Percentiles rank a stretch among this genome's conserved stretches.
Conservation (phyloP, 2,113 vertebrate genomes). For the Struthio camelus region DNA sequence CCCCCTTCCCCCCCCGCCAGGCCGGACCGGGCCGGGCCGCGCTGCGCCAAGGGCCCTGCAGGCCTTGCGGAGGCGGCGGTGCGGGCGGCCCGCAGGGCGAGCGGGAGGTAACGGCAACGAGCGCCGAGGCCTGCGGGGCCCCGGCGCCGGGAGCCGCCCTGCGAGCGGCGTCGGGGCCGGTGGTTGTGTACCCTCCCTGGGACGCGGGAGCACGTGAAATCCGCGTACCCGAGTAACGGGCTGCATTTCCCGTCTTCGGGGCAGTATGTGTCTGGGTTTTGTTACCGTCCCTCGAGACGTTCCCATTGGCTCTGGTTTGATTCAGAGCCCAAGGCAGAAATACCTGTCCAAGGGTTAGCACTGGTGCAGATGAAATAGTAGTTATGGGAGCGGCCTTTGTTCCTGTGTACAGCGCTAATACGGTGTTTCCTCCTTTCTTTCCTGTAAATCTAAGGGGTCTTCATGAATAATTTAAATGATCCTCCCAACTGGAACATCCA, state of each 20-base stretch:
- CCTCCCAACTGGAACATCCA: constrained; percentile 93
- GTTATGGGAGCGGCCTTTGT: neutral
- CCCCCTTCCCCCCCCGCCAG: neutral
- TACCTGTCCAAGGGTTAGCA: rapidly evolving
- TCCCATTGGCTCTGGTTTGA: too few species aligned
- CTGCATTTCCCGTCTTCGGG: neutral
- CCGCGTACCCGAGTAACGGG: rapidly evolving
- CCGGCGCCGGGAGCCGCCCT: neutral
- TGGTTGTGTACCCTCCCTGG: neutral
- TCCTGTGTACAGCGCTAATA: neutral
- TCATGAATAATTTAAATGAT: constrained; percentile 96
- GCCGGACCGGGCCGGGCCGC: too few species aligned
- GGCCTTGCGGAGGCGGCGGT: too few species aligned
- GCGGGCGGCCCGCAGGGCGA: neutral
- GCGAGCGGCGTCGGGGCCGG: neutral
- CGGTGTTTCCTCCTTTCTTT: neutral
- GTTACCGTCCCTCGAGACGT: too few species aligned
- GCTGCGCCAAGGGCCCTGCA: neutral
- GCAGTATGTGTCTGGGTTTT: neutral
- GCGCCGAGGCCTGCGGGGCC: neutral
- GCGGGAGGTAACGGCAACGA: neutral
- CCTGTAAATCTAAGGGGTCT: constrained; percentile 43
- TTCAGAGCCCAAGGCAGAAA: neutral
- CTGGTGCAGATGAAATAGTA: neutral
- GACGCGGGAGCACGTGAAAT: too few species aligned